These are phyloP conservation scores for Rhincodon typus DNA, from an alignment of 2,797 vertebrate species.

Conservation along the genomic window DNA sequence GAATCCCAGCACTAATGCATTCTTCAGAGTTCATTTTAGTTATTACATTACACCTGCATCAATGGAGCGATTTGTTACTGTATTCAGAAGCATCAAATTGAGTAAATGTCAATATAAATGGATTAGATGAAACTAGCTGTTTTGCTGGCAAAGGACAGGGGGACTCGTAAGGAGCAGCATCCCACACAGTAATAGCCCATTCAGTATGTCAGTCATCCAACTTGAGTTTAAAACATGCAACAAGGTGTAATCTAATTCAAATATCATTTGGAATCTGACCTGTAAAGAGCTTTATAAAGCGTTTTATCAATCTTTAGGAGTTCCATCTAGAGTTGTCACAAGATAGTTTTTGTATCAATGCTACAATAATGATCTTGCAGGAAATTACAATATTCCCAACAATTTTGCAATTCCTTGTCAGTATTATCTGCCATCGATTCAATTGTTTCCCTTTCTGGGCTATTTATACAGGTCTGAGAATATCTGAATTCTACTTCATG, in stretches of 20 bases:
- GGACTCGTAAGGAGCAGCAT: constrained; percentile 64
- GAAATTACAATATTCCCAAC: constrained; percentile 1
- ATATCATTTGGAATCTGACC: constrained; percentile 14
- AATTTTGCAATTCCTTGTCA: neutral
- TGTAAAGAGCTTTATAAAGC: neutral
- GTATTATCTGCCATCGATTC: neutral
- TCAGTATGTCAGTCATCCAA: constrained; percentile 66
- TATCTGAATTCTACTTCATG: neutral
- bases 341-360: neutral
- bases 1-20: constrained; percentile 85
- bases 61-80: constrained; percentile 94
- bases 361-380: neutral
- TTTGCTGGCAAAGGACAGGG: constrained; percentile 87
- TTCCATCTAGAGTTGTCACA: neutral
- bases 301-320: neutral
- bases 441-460: neutral
- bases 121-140: constrained; percentile 83
- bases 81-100: constrained; percentile 95
- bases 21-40: constrained; percentile 92
- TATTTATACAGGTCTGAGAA: neutral
- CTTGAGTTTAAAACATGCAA: constrained; percentile 62
- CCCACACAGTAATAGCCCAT: constrained; percentile 64
- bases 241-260: constrained; percentile 62
- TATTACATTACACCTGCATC: constrained; percentile 99
- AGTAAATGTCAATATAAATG: constrained; percentile 95